Base-by-base conservation (phyloP, 1,140 invertebrate genomes). In the Drepana arcuata region DNA sequence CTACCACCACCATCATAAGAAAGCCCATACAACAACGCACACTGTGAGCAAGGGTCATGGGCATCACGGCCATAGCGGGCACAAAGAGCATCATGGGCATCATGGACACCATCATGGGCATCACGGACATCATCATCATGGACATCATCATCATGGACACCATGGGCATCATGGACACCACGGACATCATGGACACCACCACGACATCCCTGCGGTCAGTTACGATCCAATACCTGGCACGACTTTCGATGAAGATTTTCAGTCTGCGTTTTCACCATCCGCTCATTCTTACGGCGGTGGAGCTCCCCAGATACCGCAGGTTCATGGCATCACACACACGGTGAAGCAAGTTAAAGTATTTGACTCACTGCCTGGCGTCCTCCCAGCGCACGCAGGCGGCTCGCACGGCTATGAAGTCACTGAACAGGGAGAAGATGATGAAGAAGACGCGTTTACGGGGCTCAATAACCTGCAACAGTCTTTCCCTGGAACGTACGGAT, bases 321-420 rank as follows among this genome's bases (percentile, higher is more conserved):
- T 85, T 39, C 62, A 51, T 35, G 64, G 54, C 26, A 51, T 79
- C 11, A 58, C 59, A 1, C 77, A 81, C 42, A 81, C 73, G 12
- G 61, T 81, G 0, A 73, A 78, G 35, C 71, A 81, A 41, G 64
- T 75, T 1, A 81, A 81, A 41, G 72, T 81, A 2, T 81, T 63
- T 14, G 73, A 78, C 48, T 74, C 73, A 0, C 46, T 73, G 7
- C 77, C 77, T 2, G 68, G 66, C 1, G 60, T 50, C 12, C 14
- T 73, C 31, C 62, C 62, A 1, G 42, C 41, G 6, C 39, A 30
- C 13, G 27, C 31, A 4, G 49, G 32, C 1, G 45, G 41, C 11
- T 33, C 34, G 3, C 50, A 59, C 14, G 71, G 70, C 0, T 80
- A 85, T 26, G 71, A 84, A 33, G 75, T 85, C 1, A 72, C 61